These are phyloP conservation scores for Lutjanus erythropterus DNA, from an alignment of 2,113 vertebrate genomes.

Conservation along the genomic window DNA sequence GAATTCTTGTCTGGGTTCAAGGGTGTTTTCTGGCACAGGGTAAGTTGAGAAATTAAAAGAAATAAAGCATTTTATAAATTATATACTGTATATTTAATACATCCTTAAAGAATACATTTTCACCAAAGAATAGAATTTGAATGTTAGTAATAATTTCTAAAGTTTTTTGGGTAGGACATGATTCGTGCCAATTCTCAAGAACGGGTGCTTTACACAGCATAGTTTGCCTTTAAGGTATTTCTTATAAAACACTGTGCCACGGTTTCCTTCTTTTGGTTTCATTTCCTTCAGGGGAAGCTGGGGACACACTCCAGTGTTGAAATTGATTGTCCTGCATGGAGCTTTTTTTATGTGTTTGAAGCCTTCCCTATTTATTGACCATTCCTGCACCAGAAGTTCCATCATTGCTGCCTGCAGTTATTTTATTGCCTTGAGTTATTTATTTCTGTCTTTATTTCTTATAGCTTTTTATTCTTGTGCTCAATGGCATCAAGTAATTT, in stretches of 20 bases:
- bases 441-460: constrained; percentile 30
- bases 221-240: constrained; percentile 3
- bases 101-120: too few relatives aligned
- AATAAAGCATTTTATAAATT: too few relatives aligned
- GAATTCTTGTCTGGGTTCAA: too few relatives aligned
- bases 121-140: too few relatives aligned
- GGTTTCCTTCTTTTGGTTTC: constrained; percentile 4
- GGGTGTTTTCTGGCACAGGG: too few relatives aligned
- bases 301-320: constrained; percentile 1
- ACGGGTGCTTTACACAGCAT: too few relatives aligned
- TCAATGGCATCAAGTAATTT: constrained; percentile 1
- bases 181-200: too few relatives aligned
- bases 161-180: too few relatives aligned
- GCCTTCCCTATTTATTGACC: constrained; percentile 45
- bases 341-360: constrained; percentile 21
- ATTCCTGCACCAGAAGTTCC: constrained; percentile 5
- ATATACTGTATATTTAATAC: too few relatives aligned
- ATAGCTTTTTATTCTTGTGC: constrained; percentile 14
- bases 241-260: neutral
- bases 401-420: constrained; percentile 18
- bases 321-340: constrained; percentile 26
- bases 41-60: too few relatives aligned
- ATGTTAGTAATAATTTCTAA: too few relatives aligned
- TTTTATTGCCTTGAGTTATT: constrained; percentile 45
- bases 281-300: neutral